These are phyloP conservation scores for Sardinella longiceps DNA, from an alignment of 2,797 vertebrate species.

Conservation along the genomic window DNA sequence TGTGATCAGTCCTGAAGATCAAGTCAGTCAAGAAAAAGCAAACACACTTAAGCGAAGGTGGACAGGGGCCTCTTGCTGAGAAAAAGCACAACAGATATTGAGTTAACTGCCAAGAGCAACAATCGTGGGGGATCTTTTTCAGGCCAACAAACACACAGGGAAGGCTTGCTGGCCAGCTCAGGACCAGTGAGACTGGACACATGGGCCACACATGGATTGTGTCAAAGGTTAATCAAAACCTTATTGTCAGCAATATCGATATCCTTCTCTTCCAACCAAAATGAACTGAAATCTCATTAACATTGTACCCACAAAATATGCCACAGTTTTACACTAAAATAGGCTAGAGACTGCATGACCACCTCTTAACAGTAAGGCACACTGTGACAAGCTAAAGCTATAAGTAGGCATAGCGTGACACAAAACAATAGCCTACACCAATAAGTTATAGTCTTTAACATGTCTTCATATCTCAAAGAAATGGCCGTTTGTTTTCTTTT, in stretches of 20 bases:
- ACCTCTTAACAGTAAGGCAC: not conserved
- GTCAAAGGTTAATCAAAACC: constrained; percentile 72
- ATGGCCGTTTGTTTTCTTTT: not conserved
- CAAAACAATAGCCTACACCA: not conserved
- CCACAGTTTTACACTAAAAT: not conserved
- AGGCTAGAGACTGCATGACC: not conserved
- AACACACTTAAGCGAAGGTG: not conserved
- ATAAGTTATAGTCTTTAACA: not conserved
- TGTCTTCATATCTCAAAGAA: not conserved
- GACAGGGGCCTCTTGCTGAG: constrained; percentile 11
- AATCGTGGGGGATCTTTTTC: constrained; percentile 17
- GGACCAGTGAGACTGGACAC: constrained; percentile 65
- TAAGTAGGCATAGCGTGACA: not conserved
- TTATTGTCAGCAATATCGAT: constrained; percentile 64
- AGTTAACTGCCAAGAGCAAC: constrained; percentile 17
- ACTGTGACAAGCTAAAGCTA: not conserved
- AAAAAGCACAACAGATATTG: constrained; percentile 21
- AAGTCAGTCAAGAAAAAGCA: constrained; percentile 10
- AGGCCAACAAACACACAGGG: constrained; percentile 26
- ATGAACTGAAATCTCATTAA: not conserved
- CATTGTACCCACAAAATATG: not conserved
- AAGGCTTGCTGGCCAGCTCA: not conserved
- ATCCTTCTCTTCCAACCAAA: constrained; percentile 25
- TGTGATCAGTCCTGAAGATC: constrained; percentile 10
- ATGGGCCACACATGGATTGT: constrained; percentile 61